Evolutionary conservation across 2,888 invertebrate genomes (phyloP), one percentile per base, ranked within the genome.

Genomic region (Endotricha flammealis): DNA sequence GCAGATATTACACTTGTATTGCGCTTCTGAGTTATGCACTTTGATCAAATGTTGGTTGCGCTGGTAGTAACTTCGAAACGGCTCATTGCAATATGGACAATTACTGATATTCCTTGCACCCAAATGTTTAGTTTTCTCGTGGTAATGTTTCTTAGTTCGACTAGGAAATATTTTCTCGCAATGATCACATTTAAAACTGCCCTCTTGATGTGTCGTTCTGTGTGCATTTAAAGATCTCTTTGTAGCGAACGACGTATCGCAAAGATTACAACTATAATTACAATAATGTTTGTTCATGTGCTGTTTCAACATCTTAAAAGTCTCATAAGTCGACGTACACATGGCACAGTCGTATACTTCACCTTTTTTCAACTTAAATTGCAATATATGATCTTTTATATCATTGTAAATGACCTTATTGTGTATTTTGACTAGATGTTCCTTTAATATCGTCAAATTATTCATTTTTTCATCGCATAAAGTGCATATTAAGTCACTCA

Each of bases 1-100:
- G 37, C 85, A 85, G 0, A 83, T 66, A 32, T 85, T 82, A 32
- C 85, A 85, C 31, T 82, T 83, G 40, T 83, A 85, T 8, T 72
- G 69, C 0, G 78, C 74, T 29, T 80, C 82, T 0, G 64, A 44
- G n/a, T 85, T 80, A 30, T 85, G 85, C 0, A 80, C 74, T 58
- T 75, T 80, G 0, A 80, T 64, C 33, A 85, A 46, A 51, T 85
- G 85, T 27, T 76, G 77, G 24, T 85, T 83, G 0, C 81, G 41
- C 38, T 82, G 80, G 11, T 83, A 81, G 42, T 85, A 83, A 37
- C 73, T 80, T 0, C 77, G 56, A 55, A 85, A 85, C 0, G 79
- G 61, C 0, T 66, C 68, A 6, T 79, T 57, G 32, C 85, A 85
- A 23, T 63, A 74, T 0, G 75, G 78, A 48, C 85, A 85, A 8